Evolutionary conservation across 92 coral and sea anemone genomes (phyloP).

Genomic region (Zoanthus gigantus): DNA sequence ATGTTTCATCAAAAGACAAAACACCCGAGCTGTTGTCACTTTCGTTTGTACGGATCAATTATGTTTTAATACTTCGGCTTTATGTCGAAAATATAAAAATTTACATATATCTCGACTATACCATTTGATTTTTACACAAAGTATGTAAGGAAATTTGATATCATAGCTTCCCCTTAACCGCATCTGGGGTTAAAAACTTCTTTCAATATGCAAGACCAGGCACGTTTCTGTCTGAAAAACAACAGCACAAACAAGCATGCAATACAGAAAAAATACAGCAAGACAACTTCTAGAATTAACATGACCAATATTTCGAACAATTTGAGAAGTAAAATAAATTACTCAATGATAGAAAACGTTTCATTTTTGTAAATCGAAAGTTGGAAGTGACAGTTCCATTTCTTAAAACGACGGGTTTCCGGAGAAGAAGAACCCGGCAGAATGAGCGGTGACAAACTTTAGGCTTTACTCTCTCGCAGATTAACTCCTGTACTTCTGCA

Average conservation of each 20-base stretch:
- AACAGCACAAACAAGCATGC: background rate
- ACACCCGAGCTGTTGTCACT: background rate
- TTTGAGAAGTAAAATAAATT: background rate
- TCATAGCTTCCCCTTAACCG: background rate
- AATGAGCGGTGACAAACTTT: background rate
- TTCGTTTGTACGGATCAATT: background rate
- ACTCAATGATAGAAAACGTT: background rate
- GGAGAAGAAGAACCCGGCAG: background rate
- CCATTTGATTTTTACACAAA: background rate
- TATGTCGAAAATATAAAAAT: background rate
- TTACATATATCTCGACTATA: background rate
- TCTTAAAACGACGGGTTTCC: background rate
- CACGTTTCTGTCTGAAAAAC: conserved; percentile 2
- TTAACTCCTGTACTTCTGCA: background rate
- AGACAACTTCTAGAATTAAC: background rate
- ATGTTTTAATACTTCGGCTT: background rate
- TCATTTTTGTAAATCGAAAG: background rate
- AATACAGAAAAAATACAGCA: background rate
- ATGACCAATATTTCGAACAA: background rate
- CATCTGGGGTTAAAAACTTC: background rate
- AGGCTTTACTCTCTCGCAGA: background rate
- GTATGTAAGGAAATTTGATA: background rate
- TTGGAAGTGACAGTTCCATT: background rate
- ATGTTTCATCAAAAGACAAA: background rate
- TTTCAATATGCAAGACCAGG: background rate